A percentile compares a stretch with the other conserved stretches of the same genome.
Evolutionary conservation across 2,797 vertebrate genomes (phyloP).

Genomic region (Mycteria americana): DNA sequence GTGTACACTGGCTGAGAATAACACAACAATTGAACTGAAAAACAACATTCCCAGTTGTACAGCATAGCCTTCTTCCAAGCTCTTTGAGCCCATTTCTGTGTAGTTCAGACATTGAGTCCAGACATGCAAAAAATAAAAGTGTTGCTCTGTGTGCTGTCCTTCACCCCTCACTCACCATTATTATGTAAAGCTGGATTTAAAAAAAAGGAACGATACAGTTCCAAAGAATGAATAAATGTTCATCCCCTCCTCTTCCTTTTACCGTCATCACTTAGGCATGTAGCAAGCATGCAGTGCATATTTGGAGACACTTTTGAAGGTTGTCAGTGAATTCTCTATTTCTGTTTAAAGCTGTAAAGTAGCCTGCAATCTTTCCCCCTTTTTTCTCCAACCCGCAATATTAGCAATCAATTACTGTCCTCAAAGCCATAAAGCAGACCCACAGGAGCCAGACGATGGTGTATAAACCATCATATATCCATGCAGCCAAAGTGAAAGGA

Average conservation of each 20-base stretch:
- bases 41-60: neutral
- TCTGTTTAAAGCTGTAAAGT: neutral
- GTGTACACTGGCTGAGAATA: neutral
- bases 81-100: neutral
- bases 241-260: neutral
- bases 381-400: neutral
- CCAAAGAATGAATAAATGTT: neutral
- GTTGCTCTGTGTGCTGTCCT: neutral
- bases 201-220: neutral
- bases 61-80: neutral
- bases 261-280: neutral
- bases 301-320: neutral
- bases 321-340: neutral
- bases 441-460: neutral
- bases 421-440: neutral
- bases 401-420: neutral
- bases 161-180: neutral
- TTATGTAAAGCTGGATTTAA: neutral
- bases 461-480: neutral
- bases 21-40: neutral
- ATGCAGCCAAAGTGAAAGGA: neutral
- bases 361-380: neutral
- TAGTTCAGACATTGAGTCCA: neutral
- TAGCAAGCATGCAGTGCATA: neutral
- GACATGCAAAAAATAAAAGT: neutral